Percentiles rank a stretch among this genome's conserved stretches.
phyloP scores from a whole-genome alignment of 2,113 vertebrate genomes.

The Leuciscus idus region DNA sequence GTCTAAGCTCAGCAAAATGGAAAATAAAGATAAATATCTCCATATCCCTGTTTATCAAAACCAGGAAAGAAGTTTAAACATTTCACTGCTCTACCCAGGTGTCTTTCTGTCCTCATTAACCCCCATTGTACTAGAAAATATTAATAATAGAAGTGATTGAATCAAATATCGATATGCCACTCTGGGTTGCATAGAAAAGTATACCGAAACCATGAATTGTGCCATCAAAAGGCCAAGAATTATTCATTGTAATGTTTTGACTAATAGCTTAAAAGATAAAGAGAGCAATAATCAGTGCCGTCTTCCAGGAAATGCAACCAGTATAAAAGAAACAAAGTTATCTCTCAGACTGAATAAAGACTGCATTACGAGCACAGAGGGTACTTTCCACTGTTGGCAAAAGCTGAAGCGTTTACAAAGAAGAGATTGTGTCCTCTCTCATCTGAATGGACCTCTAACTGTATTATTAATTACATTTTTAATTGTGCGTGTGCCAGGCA shows the following conservation, averaged over 20 bases:
- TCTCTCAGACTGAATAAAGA: conserved; percentile 25
- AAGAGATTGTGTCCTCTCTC: conserved; percentile 22
- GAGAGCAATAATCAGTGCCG: conserved; percentile 47
- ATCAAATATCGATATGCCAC: conserved; percentile 67
- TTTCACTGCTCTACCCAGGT: neutral
- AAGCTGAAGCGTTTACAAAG: conserved; percentile 16
- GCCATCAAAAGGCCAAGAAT: conserved; percentile 61
- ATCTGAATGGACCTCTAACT: conserved; percentile 32
- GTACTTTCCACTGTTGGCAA: conserved; percentile 14
- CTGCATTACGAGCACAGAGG: conserved; percentile 1
- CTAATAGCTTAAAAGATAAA: conserved; percentile 57
- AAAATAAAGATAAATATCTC: neutral
- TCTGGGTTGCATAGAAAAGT: conserved; percentile 60
- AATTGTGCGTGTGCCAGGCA: conserved; percentile 38
- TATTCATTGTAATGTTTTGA: conserved; percentile 54
- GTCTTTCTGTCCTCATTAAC: conserved; percentile 68
- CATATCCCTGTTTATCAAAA: neutral
- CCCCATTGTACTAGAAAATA: conserved; percentile 58
- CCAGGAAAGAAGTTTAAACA: neutral
- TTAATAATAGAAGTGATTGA: conserved; percentile 76
- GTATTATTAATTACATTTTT: conserved; percentile 46
- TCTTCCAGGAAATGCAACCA: conserved; percentile 19
- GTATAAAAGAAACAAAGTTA: conserved; percentile 10
- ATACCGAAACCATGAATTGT: conserved; percentile 74
- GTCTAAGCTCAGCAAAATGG: neutral